Evolutionary conservation across 2,888 invertebrate species (phyloP).

Genomic region (Neuroscelio doddi): DNA sequence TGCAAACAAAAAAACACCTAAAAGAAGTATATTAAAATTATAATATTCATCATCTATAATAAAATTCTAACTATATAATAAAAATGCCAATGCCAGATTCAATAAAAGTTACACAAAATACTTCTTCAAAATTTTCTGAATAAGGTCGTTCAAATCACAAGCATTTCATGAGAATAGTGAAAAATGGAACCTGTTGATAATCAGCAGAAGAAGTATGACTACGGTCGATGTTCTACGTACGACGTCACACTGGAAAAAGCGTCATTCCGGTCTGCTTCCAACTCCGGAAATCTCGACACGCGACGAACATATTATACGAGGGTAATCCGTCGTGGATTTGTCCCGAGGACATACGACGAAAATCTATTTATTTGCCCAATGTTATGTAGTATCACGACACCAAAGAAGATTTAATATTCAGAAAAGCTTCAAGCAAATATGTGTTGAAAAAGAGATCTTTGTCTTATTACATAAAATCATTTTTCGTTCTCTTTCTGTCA

Average conservation of each 20-base stretch:
- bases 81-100: no score
- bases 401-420: constrained; percentile 14
- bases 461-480: no score
- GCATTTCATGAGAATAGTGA: background rate
- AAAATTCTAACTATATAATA: no score
- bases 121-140: no score
- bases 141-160: no score
- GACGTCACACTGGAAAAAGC: constrained; percentile 5
- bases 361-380: constrained; percentile 19
- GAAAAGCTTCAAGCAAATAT: constrained; percentile 3
- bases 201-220: background rate
- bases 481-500: no score
- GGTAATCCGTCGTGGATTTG: constrained; percentile 23
- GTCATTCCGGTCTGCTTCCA: background rate
- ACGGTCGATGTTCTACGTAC: no score
- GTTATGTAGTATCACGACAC: constrained; percentile 4
- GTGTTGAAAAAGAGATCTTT: background rate
- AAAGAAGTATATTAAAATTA: no score
- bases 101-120: no score
- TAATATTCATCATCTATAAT: no score
- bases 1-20: no score
- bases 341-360: constrained; percentile 10
- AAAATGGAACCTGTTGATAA: constrained; percentile 12
- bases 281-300: constrained; percentile 1
- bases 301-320: constrained; percentile 10